These are phyloP conservation scores for Tetropium fuscum DNA, from an alignment of 2,888 invertebrate genomes.

Conservation along the genomic window DNA sequence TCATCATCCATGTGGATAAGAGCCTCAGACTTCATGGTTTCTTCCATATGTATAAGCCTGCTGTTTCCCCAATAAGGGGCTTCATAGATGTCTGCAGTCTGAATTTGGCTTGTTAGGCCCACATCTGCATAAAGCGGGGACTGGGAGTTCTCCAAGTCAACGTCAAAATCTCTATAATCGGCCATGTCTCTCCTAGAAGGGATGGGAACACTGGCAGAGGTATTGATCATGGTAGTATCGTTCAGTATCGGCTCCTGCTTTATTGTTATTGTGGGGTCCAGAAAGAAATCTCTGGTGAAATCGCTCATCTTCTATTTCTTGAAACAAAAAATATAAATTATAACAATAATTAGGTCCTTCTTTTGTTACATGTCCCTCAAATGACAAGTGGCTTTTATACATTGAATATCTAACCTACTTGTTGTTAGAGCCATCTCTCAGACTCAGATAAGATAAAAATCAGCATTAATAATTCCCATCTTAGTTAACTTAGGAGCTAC, in stretches of 20 bases:
- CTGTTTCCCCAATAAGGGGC: slow-evolving; percentile 65
- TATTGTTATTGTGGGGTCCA: slow-evolving; percentile 73
- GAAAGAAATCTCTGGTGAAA: slow-evolving; percentile 74
- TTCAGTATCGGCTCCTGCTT: slow-evolving; percentile 71
- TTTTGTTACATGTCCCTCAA: not conserved
- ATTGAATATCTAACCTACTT: too few relatives aligned
- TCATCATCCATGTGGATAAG: slow-evolving; percentile 86
- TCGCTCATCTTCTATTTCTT: slow-evolving; percentile 68
- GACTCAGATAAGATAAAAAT: too few relatives aligned
- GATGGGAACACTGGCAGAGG: slow-evolving; percentile 75
- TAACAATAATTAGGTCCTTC: not conserved
- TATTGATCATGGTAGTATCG: slow-evolving; percentile 65
- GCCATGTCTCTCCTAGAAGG: slow-evolving; percentile 69
- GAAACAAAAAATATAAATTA: slow-evolving; percentile 3
- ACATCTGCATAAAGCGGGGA: slow-evolving; percentile 68
- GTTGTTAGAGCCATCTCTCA: not conserved
- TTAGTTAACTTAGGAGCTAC: too few relatives aligned
- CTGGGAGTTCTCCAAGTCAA: slow-evolving; percentile 70
- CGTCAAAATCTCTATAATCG: slow-evolving; percentile 67
- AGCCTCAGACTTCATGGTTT: slow-evolving; percentile 69
- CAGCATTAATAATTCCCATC: too few relatives aligned
- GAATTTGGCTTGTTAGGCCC: slow-evolving; percentile 55
- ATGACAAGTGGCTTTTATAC: too few relatives aligned
- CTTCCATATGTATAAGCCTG: slow-evolving; percentile 53
- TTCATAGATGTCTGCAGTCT: slow-evolving; percentile 63